Conservation (phyloP, 1,140 invertebrate genomes). For the Drosophila serrata region DNA sequence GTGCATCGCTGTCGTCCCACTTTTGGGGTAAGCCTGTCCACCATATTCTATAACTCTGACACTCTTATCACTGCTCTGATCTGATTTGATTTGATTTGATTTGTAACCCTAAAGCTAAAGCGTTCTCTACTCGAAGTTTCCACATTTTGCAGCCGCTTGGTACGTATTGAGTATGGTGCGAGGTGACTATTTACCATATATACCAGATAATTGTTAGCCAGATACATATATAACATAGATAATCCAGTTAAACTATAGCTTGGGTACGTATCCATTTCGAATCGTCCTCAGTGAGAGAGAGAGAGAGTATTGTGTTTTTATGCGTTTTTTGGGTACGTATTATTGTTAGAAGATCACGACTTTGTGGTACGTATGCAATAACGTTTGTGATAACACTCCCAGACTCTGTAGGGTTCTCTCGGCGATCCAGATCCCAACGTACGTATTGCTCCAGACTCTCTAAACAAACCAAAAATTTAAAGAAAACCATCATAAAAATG, state of each 20-base stretch:
- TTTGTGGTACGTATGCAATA: slow-evolving; percentile 67
- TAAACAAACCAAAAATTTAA: slow-evolving; percentile 11
- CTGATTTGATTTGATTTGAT: slow-evolving; percentile 44
- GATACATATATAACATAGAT: slow-evolving; percentile 32
- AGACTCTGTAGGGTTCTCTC: slow-evolving; percentile 47
- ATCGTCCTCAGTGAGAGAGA: slow-evolving; percentile 7
- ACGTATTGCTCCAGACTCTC: slow-evolving; percentile 55
- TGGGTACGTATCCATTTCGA: slow-evolving; percentile 66
- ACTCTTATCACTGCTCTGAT: slow-evolving; percentile 53
- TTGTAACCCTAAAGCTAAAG: slow-evolving; percentile 66
- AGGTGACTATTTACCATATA: slow-evolving; percentile 41
- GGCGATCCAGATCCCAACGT: slow-evolving; percentile 62
- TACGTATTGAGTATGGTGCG: slow-evolving; percentile 67
- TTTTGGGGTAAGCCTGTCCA: slow-evolving; percentile 69
- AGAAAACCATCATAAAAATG: slow-evolving; percentile 18
- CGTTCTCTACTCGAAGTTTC: slow-evolving; percentile 69
- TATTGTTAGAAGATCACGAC: slow-evolving; percentile 56
- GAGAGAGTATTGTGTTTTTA: slow-evolving; percentile 26
- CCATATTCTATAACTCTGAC: slow-evolving; percentile 43
- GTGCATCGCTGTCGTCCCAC: slow-evolving; percentile 53
- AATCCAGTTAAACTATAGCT: slow-evolving; percentile 44
- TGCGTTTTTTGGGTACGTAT: slow-evolving; percentile 67
- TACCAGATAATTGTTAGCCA: slow-evolving; percentile 45
- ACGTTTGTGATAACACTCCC: slow-evolving; percentile 27
- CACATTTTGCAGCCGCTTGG: slow-evolving; percentile 65